Evolutionary conservation across 2,113 vertebrate species (phyloP).

Genomic region (Rhinopithecus roxellana): DNA sequence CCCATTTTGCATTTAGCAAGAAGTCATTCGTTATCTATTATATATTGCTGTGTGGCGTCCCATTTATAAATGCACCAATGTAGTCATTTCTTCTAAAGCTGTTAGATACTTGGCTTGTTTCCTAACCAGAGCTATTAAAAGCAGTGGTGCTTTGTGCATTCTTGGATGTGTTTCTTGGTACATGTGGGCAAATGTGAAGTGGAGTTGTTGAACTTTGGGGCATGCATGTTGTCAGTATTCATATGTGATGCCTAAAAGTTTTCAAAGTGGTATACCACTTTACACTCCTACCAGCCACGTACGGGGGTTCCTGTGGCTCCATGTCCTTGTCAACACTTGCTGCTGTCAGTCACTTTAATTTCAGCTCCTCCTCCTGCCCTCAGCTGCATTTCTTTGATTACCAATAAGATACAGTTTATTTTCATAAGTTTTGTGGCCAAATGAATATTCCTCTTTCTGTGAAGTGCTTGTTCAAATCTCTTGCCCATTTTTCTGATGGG

Average conservation of each 20-base stretch:
- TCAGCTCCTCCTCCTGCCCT: background rate
- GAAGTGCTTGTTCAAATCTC: background rate
- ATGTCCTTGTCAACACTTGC: background rate
- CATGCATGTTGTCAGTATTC: background rate
- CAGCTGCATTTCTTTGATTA: background rate
- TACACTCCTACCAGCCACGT: accelerated
- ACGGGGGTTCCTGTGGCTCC: accelerated
- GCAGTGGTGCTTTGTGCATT: accelerated
- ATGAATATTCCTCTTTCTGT: too few relatives aligned
- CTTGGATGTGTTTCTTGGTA: accelerated
- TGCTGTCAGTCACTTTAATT: accelerated
- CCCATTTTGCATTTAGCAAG: background rate
- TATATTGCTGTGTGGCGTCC: background rate
- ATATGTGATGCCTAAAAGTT: accelerated
- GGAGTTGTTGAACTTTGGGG: too few relatives aligned
- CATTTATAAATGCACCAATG: accelerated
- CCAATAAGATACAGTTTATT: accelerated
- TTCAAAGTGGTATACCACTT: accelerated
- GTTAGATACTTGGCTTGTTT: accelerated
- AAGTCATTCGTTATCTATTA: background rate
- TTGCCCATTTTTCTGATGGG: background rate
- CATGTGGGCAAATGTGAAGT: accelerated
- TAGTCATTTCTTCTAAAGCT: accelerated
- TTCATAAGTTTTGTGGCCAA: accelerated
- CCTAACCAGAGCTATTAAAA: background rate